phyloP scores from a whole-genome alignment of 2,113 vertebrate genomes.

The Barbus barbus region DNA sequence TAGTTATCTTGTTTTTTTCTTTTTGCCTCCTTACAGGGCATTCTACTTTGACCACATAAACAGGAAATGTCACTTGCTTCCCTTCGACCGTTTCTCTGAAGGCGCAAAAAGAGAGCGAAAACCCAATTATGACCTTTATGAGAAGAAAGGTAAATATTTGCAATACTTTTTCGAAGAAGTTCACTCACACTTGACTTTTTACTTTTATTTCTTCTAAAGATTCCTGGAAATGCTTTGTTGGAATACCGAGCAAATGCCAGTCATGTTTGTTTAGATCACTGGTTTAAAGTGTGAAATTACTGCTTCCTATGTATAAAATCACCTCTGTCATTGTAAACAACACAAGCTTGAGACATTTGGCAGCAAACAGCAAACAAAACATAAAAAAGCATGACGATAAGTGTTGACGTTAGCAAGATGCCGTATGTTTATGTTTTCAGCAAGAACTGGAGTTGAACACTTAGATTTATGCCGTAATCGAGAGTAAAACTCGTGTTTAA shows the following conservation, averaged over 20 bases:
- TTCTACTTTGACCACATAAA: conserved; percentile 76
- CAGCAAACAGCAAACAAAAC: not conserved
- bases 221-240: not conserved
- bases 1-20: not conserved
- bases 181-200: conserved; percentile 36
- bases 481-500: not conserved
- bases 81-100: conserved; percentile 89
- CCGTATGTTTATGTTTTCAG: conserved; percentile 34
- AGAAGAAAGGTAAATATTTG: conserved; percentile 90
- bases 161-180: not conserved
- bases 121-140: conserved; percentile 87
- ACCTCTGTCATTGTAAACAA: conserved; percentile 40
- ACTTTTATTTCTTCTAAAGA: conserved; percentile 32
- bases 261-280: not conserved
- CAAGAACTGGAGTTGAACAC: not conserved
- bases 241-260: not conserved
- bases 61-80: conserved; percentile 88
- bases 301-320: too few relatives aligned
- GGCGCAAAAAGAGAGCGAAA: conserved; percentile 84
- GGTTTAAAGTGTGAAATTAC: conserved; percentile 20
- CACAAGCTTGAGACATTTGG: conserved; percentile 10
- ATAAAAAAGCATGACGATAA: conserved; percentile 27
- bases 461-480: not conserved
- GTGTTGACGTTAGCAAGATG: conserved; percentile 5
- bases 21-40: conserved; percentile 63